These are phyloP conservation scores for Lepus timidus DNA, from an alignment of 2,113 vertebrate species.

Conservation along the genomic window DNA sequence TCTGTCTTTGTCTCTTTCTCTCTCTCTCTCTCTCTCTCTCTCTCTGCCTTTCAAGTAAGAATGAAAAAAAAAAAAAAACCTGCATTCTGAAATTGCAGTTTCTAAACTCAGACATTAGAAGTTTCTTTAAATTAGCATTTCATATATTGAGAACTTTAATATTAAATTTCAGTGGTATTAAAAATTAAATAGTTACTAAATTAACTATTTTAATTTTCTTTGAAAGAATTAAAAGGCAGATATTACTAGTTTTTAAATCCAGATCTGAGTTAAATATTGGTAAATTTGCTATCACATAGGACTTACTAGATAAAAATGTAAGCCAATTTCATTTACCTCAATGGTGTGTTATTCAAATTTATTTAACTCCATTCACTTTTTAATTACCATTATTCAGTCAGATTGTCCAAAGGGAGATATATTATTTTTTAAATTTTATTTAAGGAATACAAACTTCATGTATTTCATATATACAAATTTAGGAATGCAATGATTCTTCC, in stretches of 20 bases:
- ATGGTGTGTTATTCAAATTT: neutral
- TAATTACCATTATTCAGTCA: neutral
- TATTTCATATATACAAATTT: too few species aligned
- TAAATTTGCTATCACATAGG: neutral
- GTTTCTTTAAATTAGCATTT: constrained; percentile 2
- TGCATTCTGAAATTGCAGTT: neutral
- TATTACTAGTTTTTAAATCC: neutral
- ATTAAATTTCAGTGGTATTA: neutral
- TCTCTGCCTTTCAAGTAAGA: too few species aligned
- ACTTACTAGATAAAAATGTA: neutral
- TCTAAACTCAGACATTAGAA: neutral
- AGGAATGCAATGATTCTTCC: too few species aligned
- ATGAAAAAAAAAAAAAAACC: too few species aligned
- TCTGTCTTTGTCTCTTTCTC: too few species aligned
- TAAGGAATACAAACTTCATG: too few species aligned
- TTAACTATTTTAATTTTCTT: constrained; percentile 15
- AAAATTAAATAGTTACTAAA: constrained; percentile 1
- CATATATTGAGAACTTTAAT: neutral
- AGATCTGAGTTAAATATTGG: constrained; percentile 6
- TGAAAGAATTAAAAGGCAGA: constrained; percentile 16
- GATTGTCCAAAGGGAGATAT: neutral
- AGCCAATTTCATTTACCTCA: neutral
- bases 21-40: too few species aligned
- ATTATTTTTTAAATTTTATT: neutral
- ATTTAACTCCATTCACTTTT: neutral